Evolutionary conservation across 2,888 invertebrate genomes (phyloP).

Genomic region (Phyllotreta cruciferae): DNA sequence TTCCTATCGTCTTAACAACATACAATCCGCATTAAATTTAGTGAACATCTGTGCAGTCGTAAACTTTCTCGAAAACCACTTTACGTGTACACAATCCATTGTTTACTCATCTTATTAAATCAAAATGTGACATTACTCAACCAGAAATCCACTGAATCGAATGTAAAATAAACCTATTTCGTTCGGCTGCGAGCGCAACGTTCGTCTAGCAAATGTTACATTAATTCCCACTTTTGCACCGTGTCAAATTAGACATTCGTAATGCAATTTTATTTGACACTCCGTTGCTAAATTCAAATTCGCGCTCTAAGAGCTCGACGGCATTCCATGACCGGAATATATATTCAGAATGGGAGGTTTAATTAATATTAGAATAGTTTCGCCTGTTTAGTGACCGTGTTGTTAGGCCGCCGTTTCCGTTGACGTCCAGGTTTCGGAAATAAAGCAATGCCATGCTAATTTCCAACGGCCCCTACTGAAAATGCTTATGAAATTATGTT

Average conservation of each 20-base stretch:
- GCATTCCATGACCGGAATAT: conserved; percentile 15
- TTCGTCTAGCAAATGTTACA: conserved; percentile 11
- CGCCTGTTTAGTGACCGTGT: conserved; percentile 6
- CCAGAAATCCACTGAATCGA: conserved; percentile 22
- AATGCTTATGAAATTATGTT: too few species aligned
- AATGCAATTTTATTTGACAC: conserved; percentile 32
- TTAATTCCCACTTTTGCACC: conserved; percentile 24
- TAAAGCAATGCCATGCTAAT: conserved; percentile 8
- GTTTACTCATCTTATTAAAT: conserved; percentile 38
- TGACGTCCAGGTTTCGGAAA: conserved; percentile 1
- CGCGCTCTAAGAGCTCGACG: conserved; percentile 16
- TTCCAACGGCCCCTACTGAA: background rate
- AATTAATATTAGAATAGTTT: conserved; percentile 17
- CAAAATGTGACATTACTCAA: conserved; percentile 32
- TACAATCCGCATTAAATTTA: conserved; percentile 2
- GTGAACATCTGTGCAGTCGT: background rate
- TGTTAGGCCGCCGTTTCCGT: background rate
- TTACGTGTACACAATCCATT: conserved; percentile 26
- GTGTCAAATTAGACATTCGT: conserved; percentile 28
- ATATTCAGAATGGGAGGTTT: conserved; percentile 9
- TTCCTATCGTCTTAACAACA: conserved; percentile 2
- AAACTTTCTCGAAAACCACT: conserved; percentile 18
- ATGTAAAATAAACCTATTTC: conserved; percentile 17
- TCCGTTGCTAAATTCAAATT: conserved; percentile 13
- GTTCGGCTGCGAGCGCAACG: background rate